Evolutionary conservation across 2,888 invertebrate genomes (phyloP), one percentile per base, ranked within the genome.

Genomic region (Tetragnatha montana): DNA sequence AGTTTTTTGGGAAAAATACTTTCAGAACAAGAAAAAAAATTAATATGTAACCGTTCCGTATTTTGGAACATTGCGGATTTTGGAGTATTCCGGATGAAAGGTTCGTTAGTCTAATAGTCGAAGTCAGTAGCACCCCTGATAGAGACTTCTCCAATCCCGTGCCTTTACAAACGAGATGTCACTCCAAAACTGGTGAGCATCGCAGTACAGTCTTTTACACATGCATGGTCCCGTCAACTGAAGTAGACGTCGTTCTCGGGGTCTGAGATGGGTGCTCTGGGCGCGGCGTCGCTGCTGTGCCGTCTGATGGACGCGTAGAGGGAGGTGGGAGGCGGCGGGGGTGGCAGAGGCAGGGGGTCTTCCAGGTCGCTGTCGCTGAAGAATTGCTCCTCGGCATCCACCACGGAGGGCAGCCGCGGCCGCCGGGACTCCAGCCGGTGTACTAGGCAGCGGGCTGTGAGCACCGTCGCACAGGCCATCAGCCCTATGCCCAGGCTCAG

Each of bases 341-440:
- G 19, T 0, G 75, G 70, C 0, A 85, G 70, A 17, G 89, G 82
- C 1, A 82, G 86, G 69, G 22, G 82, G 14, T 90, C 86, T 17
- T 90, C 89, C 12, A 90, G 47, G 22, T 87, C 89, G 22, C 87
- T 86, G 73, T 90, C 89, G 47, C 87, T 83, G 78, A 90, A 83
- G 69, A 90, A 90, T 7, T 75, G 82, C n/a, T 82, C 86, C 6
- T 90, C 89, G 1, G 73, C n/a, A 1, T 78, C 78, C 1, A 73
- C 17, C 6, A 79, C 75, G 76, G 75, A 35, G 75, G 70, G n/a
- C 12, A 76, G 69, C 51, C 35, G 68, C 70, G n/a, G 74, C 14
- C 76, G 74, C 6, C 81, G 47, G 35, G 47, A 22, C n/a, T 70
- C 80, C 50, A 82, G 68, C 51, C 81, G 71, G n/a, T 47, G 35